Evolutionary conservation across 1,140 invertebrate species (phyloP), one percentile per base, ranked within the genome.

Genomic region (Anastatus disparis): DNA sequence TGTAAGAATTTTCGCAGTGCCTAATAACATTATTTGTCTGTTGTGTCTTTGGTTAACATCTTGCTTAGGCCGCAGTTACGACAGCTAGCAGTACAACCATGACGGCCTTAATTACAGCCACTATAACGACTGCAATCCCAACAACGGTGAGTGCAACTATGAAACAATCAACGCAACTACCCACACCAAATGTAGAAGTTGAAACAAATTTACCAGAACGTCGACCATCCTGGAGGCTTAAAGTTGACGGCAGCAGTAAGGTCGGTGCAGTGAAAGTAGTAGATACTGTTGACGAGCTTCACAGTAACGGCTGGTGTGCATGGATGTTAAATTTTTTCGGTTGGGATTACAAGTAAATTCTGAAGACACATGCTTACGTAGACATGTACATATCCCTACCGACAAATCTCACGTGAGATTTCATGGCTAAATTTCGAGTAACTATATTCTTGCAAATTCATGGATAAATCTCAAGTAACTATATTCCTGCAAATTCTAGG

Each of bases 171-270:
- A 15, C 56, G 22, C 17, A 22, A 22, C 55, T 0, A 59, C 35
- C 87, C 75, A 89, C 88, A 71, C 88, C 89, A 82, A 88, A 88
- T 74, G 75, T 81, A 58, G 82, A 83, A 53, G 84, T 89, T 79
- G 87, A 79, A 73, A 73, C 81, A 75, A 86, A 83, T 74, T 82
- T 85, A 72, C 85, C 85, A 76, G 95, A 96, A 84, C 89, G 94
- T 71, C 90, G 94, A 79, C 94, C 95, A 2, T 96, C 94, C 74
- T 96, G 95, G 95, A 90, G 94, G 82, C 88, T 96, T 75, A 91
- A 92, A 82, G 91, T 95, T 82, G 94, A 95, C 88, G 93, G 93
- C 84, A 93, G 93, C 84, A 94, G 91, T 87, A 96, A 95, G 93
- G 93, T 94, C 87, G 83, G 89, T 87, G 77, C 72, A 58, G 26